Conservation (phyloP, 2,888 invertebrate genomes). For the Ectemnius cavifrons region DNA sequence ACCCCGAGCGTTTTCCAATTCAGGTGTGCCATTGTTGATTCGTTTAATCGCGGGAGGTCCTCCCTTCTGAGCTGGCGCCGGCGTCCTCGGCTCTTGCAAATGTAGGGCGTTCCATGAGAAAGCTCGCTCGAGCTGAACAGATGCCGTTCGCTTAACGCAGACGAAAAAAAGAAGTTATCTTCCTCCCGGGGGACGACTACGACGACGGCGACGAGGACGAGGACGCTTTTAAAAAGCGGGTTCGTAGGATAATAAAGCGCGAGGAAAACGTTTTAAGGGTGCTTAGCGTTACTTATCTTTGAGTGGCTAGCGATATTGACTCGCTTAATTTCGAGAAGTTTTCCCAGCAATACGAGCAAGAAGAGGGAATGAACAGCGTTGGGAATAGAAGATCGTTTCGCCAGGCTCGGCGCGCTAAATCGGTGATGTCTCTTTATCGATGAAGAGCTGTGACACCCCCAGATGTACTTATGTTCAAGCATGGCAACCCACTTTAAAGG, state of each 20-base stretch:
- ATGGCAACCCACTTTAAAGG: background rate
- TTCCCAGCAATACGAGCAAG: slow-evolving; percentile 9
- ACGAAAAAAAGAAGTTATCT: slow-evolving; percentile 30
- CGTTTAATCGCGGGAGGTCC: slow-evolving; percentile 4
- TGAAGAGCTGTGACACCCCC: too few species aligned
- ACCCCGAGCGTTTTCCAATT: slow-evolving; percentile 1
- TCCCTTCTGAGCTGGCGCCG: background rate
- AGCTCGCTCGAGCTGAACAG: background rate
- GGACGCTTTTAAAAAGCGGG: slow-evolving; percentile 15
- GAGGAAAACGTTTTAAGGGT: slow-evolving; percentile 39
- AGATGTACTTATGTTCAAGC: too few species aligned
- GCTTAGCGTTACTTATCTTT: slow-evolving; percentile 36
- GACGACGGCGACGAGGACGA: too few species aligned
- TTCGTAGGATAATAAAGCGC: slow-evolving; percentile 44
- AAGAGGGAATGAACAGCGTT: slow-evolving; percentile 10
- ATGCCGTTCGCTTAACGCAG: slow-evolving; percentile 26
- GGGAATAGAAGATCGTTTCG: too few species aligned
- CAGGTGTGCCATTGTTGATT: slow-evolving; percentile 2
- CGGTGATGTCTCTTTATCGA: too few species aligned
- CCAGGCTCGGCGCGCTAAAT: too few species aligned
- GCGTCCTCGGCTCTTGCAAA: background rate
- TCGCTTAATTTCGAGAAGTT: slow-evolving; percentile 38
- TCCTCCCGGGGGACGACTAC: background rate
- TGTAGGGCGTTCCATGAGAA: slow-evolving; percentile 1
- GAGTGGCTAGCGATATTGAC: slow-evolving; percentile 37